These are phyloP conservation scores for Grallaria varia DNA, from an alignment of 2,113 vertebrate genomes.

Conservation along the genomic window DNA sequence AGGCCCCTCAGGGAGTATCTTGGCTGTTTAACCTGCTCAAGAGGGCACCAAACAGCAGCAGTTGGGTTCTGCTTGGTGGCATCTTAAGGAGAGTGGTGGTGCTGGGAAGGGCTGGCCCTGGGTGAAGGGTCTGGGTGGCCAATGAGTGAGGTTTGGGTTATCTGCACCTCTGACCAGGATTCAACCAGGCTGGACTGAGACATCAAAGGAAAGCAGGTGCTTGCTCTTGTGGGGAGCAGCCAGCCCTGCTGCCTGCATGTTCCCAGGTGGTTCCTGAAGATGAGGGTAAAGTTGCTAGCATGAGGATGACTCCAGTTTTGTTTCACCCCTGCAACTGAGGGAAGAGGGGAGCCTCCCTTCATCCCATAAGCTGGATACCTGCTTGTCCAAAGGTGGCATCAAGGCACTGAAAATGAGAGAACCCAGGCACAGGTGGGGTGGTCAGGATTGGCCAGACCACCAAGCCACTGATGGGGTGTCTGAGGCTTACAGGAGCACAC, in stretches of 20 bases:
- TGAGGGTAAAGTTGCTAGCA: not conserved
- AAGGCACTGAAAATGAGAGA: not conserved
- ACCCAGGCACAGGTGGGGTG: not conserved
- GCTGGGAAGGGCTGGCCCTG: not conserved
- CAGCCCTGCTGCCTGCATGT: not conserved
- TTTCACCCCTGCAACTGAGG: not conserved
- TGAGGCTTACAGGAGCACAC: not conserved
- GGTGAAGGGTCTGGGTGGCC: not conserved
- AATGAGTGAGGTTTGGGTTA: not conserved
- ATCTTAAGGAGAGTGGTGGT: accelerated
- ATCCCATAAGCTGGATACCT: not conserved
- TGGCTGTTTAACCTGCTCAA: not conserved
- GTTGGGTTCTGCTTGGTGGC: not conserved
- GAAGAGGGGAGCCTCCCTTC: not conserved
- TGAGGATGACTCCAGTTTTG: not conserved
- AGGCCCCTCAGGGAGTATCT: not conserved
- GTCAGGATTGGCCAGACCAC: not conserved
- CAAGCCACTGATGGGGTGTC: accelerated
- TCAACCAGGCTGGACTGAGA: not conserved
- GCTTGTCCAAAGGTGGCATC: not conserved
- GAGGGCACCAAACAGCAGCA: not conserved
- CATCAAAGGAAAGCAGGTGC: not conserved
- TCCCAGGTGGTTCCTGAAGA: not conserved
- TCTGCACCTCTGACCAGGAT: not conserved
- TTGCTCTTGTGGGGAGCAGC: accelerated